Evolutionary conservation across 1,140 invertebrate species (phyloP).

Genomic region (Zaprionus gabonicus): DNA sequence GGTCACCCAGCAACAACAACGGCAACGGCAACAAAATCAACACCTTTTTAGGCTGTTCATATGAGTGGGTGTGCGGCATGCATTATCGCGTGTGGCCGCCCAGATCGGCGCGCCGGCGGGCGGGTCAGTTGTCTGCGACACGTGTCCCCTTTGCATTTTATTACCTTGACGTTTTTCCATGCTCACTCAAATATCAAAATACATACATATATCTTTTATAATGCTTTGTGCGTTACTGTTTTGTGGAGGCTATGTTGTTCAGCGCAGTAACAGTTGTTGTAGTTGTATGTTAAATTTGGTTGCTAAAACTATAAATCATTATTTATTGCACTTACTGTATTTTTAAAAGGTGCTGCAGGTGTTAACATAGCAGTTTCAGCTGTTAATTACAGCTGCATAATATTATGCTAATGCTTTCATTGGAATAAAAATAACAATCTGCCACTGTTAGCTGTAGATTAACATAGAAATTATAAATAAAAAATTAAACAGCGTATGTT

Average conservation of each 20-base stretch:
- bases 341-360: background rate
- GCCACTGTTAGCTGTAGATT: too few relatives aligned
- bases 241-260: too few relatives aligned
- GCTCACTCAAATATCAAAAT: background rate
- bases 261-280: background rate
- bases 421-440: too few relatives aligned
- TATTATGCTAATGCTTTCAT: too few relatives aligned
- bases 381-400: too few relatives aligned
- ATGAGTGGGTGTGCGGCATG: conserved; percentile 24
- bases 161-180: conserved; percentile 31
- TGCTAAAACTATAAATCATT: background rate
- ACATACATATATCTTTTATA: background rate
- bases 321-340: background rate
- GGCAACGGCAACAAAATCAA: conserved; percentile 46
- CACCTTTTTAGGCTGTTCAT: conserved; percentile 48
- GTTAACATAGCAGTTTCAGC: background rate
- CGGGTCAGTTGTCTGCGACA: conserved; percentile 44
- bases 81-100: conserved; percentile 29
- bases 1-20: conserved; percentile 52
- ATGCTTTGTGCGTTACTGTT: background rate
- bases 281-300: background rate
- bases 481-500: background rate
- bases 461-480: background rate
- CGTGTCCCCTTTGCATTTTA: conserved; percentile 56
- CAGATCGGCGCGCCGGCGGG: background rate